phyloP scores from a whole-genome alignment of 2,888 invertebrate genomes.

The Agrilus cyanescens region DNA sequence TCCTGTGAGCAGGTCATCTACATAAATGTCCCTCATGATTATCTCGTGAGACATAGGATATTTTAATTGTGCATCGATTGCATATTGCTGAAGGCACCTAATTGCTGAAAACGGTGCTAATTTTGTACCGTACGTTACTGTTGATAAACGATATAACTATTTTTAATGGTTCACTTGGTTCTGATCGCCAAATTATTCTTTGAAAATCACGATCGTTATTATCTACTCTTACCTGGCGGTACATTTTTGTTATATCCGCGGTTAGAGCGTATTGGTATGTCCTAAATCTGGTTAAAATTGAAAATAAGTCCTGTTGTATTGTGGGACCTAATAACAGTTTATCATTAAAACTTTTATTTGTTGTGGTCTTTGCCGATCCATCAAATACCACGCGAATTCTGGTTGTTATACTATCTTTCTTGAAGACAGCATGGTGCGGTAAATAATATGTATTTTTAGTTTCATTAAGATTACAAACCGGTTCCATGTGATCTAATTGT shows the following conservation, averaged over 20 bases:
- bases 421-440: too few relatives aligned
- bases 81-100: background rate
- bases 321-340: too few relatives aligned
- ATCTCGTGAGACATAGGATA: background rate
- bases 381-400: too few relatives aligned
- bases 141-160: constrained; percentile 15
- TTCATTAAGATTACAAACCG: too few relatives aligned
- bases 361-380: too few relatives aligned
- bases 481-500: too few relatives aligned
- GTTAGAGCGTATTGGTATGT: background rate
- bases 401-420: too few relatives aligned
- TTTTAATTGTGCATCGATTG: too few relatives aligned
- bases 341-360: too few relatives aligned
- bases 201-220: constrained; percentile 20
- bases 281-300: too few relatives aligned
- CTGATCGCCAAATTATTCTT: constrained; percentile 24
- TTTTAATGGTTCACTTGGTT: constrained; percentile 10
- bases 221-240: constrained; percentile 20
- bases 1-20: background rate
- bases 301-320: too few relatives aligned
- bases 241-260: constrained; percentile 24
- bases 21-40: background rate
- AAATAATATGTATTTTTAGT: too few relatives aligned
- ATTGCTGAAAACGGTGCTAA: constrained; percentile 4
- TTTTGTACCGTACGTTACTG: constrained; percentile 24